These are phyloP conservation scores for Sebastes diploproa DNA, from an alignment of 2,797 vertebrate species.

Conservation along the genomic window DNA sequence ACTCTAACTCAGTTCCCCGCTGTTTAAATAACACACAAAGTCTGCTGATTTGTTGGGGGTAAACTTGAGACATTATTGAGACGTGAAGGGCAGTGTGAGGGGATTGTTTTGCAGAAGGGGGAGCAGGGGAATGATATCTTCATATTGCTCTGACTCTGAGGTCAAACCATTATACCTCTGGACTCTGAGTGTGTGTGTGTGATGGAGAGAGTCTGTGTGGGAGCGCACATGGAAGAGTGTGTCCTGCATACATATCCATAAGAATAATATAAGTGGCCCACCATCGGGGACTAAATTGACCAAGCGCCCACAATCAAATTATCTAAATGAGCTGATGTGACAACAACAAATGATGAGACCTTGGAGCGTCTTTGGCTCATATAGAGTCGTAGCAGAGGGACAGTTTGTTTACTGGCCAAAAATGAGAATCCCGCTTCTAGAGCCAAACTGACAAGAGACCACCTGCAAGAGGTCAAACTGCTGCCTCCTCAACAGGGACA, in stretches of 20 bases:
- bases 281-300: constrained; percentile 31
- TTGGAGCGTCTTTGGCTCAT: constrained; percentile 33
- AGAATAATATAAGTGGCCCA: neutral
- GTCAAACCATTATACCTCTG: constrained; percentile 45
- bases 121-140: constrained; percentile 16
- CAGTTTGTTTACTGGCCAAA: neutral
- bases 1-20: neutral
- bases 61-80: constrained; percentile 28
- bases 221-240: neutral
- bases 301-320: constrained; percentile 32
- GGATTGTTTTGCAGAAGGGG: constrained; percentile 1
- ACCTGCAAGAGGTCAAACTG: neutral
- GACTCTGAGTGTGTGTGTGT: neutral
- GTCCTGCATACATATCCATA: neutral
- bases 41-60: constrained; percentile 14
- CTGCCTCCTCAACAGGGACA: neutral
- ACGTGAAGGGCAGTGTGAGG: constrained; percentile 35
- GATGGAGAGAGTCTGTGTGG: neutral
- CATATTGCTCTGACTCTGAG: constrained; percentile 44
- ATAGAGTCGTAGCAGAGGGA: neutral
- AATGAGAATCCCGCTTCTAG: neutral
- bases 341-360: constrained; percentile 47
- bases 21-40: constrained; percentile 9
- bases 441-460: constrained; percentile 6
- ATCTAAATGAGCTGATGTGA: constrained; percentile 56